Conservation (phyloP, 2,797 vertebrate genomes). For the Acomys russatus region DNA sequence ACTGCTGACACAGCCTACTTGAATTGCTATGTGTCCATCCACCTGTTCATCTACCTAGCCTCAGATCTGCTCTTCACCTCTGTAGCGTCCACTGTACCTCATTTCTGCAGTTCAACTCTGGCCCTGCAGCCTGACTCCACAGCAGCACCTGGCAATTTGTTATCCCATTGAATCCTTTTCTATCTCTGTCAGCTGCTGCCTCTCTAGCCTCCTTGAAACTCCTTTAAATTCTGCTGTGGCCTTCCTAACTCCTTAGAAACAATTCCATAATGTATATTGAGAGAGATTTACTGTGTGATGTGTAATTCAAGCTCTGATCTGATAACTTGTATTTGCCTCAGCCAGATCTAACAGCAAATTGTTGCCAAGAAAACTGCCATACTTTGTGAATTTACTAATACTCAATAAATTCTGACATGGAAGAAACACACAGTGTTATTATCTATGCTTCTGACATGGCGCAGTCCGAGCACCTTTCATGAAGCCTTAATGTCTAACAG, state of each 20-base stretch:
- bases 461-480: not conserved
- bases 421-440: not conserved
- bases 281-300: not conserved
- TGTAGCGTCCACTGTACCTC: not conserved
- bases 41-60: not conserved
- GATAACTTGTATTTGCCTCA: not conserved
- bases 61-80: not conserved
- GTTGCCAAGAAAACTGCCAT: not conserved
- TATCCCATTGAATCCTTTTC: not conserved
- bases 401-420: not conserved
- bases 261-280: not conserved
- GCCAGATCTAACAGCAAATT: not conserved
- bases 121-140: not conserved
- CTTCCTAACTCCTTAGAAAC: not conserved
- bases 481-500: conserved; percentile 24
- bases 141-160: not conserved
- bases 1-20: not conserved
- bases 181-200: not conserved
- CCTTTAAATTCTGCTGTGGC: not conserved
- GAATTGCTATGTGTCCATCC: not conserved
- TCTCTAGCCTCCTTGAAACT: not conserved
- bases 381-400: not conserved
- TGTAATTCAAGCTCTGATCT: not conserved
- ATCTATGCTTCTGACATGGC: not conserved
- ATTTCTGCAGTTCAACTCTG: not conserved